Base-by-base conservation (phyloP, 2,797 vertebrate genomes). In the Bryconaethiops microstoma region DNA sequence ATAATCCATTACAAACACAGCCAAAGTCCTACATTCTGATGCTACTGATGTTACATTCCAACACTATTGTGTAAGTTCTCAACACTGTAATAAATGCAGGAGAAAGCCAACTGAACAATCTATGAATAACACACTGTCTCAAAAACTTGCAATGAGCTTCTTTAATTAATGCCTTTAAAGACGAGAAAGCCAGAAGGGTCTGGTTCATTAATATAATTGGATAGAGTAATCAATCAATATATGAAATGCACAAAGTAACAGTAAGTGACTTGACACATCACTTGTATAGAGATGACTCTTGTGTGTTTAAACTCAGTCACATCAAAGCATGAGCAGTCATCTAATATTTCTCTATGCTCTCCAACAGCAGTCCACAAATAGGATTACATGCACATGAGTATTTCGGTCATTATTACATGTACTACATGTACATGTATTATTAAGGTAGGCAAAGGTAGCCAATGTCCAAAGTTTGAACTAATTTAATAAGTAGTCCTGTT, bases 201-300 rank as follows among this genome's bases (percentile, higher is more conserved):
- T 17, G 10, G 25, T 35, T 57, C 16, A 50, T 50, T 42, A 17
- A 62, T 19, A 19, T 35, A 59, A 25, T 16, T 52, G 42, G n/a
- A 60, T 16, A 23, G 39, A 1, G 23, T 75, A 62, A 63, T 75
- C 21, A 48, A 75, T 35, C n/a, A 75, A 19, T 62, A 40, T 19
- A 23, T 25, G 21, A 48, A 48, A 75, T 23, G 40, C 13, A 21
- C 35, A 40, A 5, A 21, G 40, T 60, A 7, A 42, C 16, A 42
- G 6, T 19, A 45, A 42, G 19, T 21, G n/a, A 4, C 64, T n/a
- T 68, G 4, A 45, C 39, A 50, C 48, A 50, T 12, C 8, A 10
- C 48, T 50, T 12, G 12, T 12, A 50, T 2, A 50, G 48, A 4
- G 63, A 19, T 17, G 35, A 65, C 19, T 55, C 17, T 17, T 17